A percentile compares a stretch with the other conserved stretches of the same genome.
Conservation (phyloP, 2,797 vertebrate genomes). For the Myoxocephalus aenaeus region DNA sequence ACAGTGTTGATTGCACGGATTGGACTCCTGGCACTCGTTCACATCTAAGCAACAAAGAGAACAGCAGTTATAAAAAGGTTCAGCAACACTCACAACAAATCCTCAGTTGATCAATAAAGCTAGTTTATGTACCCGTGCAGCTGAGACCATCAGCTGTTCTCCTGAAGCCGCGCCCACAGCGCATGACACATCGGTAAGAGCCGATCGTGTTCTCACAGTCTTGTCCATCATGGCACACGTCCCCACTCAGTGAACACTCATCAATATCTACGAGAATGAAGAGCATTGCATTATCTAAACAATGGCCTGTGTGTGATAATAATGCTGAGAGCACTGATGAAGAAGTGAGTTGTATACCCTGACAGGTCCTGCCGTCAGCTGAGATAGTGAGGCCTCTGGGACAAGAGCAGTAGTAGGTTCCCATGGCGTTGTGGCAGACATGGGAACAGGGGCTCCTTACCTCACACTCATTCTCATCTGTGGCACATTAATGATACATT, state of each 20-base stretch:
- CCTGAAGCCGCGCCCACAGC: conserved; percentile 90
- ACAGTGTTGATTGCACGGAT: conserved; percentile 93
- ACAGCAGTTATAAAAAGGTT: background rate
- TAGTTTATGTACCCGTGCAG: conserved; percentile 87
- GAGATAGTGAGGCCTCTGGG: conserved; percentile 92
- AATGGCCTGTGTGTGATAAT: background rate
- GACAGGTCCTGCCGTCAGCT: conserved; percentile 92
- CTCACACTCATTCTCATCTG: conserved; percentile 95
- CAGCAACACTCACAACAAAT: background rate
- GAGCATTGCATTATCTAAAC: background rate
- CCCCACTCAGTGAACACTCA: conserved; percentile 89
- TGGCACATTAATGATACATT: conserved; percentile 16
- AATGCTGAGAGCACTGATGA: background rate
- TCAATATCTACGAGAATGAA: conserved; percentile 87
- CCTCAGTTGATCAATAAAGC: background rate
- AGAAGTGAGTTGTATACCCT: conserved; percentile 82
- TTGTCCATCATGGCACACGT: conserved; percentile 86
- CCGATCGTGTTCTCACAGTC: conserved; percentile 94
- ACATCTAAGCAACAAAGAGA: conserved; percentile 83
- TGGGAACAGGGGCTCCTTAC: conserved; percentile 92
- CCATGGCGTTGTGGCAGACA: conserved; percentile 91
- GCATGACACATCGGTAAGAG: conserved; percentile 90
- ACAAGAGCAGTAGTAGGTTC: conserved; percentile 96
- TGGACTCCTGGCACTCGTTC: conserved; percentile 95
- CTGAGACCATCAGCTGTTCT: conserved; percentile 88